These are phyloP conservation scores for Progne subis DNA, from an alignment of 2,113 vertebrate genomes.

Conservation along the genomic window DNA sequence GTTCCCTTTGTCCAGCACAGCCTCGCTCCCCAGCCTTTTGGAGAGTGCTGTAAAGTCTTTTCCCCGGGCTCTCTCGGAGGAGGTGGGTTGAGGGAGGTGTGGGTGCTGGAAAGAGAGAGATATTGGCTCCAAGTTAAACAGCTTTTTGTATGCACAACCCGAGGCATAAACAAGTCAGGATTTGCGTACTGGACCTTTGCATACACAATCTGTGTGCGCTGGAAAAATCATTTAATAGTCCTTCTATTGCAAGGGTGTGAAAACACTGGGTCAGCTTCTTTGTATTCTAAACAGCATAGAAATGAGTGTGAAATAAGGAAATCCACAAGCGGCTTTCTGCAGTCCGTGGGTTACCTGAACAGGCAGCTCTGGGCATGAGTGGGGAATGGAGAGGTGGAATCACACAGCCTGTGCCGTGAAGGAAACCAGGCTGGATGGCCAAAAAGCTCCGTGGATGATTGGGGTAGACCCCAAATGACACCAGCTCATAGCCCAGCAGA, in stretches of 20 bases:
- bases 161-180: slow-evolving; percentile 66
- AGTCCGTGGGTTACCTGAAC: not conserved
- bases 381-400: not conserved
- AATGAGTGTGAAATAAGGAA: slow-evolving; percentile 41
- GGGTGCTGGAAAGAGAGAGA: slow-evolving; percentile 60
- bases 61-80: slow-evolving; percentile 25
- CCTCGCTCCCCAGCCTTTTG: not conserved
- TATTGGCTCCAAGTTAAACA: slow-evolving; percentile 61
- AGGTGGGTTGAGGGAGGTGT: slow-evolving; percentile 55
- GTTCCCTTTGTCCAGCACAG: not conserved
- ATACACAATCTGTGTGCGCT: slow-evolving; percentile 25
- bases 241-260: slow-evolving; percentile 23
- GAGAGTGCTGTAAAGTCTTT: not conserved
- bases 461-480: fast-evolving
- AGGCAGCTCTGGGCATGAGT: not conserved
- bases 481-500: not conserved
- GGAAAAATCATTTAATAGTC: slow-evolving; percentile 35
- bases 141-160: slow-evolving; percentile 65
- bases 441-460: not conserved
- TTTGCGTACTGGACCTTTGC: slow-evolving; percentile 62
- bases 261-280: slow-evolving; percentile 61
- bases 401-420: not conserved
- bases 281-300: slow-evolving; percentile 6
- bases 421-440: not conserved
- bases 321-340: not conserved